Evolutionary conservation across 2,888 invertebrate genomes (phyloP), one percentile per base, ranked within the genome.

Genomic region (Herminia tarsipennalis): DNA sequence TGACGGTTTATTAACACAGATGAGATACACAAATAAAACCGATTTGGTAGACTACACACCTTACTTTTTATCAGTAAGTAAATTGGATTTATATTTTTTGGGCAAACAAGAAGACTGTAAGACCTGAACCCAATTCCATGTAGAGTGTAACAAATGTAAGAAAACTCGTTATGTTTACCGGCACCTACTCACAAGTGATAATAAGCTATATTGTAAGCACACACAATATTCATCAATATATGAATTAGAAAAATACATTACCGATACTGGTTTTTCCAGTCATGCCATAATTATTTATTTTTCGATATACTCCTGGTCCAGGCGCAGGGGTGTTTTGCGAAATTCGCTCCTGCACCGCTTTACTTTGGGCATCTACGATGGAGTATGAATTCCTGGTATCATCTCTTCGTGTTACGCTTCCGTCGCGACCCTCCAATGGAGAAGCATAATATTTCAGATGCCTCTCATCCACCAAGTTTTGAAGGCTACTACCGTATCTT

Each of bases 281-380:
- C 12, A 59, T 37, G 44, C 72, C 73, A 9, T 90, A 89, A 50
- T 79, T 81, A 66, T 66, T 78, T 39, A 92, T 84, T 66, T 83
- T 85, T 9, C 92, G 77, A 51, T 92, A 92, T 13, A 86, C 73
- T 8, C 92, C 92, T 17, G 84, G 77, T 25, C 88, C 86, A 2
- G 91, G 87, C 6, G 79, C 80, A 1, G 78, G 78, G n/a, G 82
- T 76, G 40, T 67, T 70, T 17, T 81, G 75, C 10, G 84, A 81
- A 40, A 70, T 66, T 5, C 83, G 78, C 8, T 82, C 78, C 37
- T 78, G 76, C 43, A 70, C 51, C 24, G 80, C 78, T 42, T 80
- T 76, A 29, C 77, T 80, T 42, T 79, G 73, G 4, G 83, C 88
- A 41, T 86, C 85, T 13, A 76, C 76, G 9, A 92, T 76, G 0